These are phyloP conservation scores for Perca flavescens DNA, from an alignment of 2,113 vertebrate genomes.

Conservation along the genomic window DNA sequence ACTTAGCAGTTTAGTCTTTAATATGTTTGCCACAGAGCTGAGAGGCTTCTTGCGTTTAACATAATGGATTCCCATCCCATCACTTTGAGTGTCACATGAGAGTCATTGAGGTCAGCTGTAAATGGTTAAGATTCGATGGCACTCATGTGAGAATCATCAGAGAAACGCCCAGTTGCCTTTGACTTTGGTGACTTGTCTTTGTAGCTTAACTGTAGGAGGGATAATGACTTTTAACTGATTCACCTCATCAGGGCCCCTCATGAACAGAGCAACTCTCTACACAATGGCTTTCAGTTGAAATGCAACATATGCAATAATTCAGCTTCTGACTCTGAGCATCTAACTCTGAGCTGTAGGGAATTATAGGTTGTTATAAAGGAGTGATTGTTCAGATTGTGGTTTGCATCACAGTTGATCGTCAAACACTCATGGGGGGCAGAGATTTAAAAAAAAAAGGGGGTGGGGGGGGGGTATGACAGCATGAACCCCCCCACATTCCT, in stretches of 20 bases:
- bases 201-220: not conserved
- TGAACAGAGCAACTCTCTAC: not conserved
- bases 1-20: not conserved
- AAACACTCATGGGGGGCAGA: not conserved
- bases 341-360: constrained; percentile 15
- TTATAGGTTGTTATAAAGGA: constrained; percentile 48
- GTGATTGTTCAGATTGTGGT: constrained; percentile 55
- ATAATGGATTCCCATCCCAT: not conserved
- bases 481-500: constrained; percentile 6
- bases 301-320: constrained; percentile 7
- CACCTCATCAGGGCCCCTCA: not conserved
- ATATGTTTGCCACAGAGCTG: not conserved
- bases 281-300: not conserved
- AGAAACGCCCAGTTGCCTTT: constrained; percentile 6
- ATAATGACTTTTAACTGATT: not conserved
- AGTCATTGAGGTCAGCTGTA: constrained; percentile 41
- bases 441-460: not conserved
- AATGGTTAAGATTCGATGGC: constrained; percentile 26
- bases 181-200: not conserved
- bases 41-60: constrained; percentile 3
- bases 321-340: constrained; percentile 7
- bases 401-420: constrained; percentile 50
- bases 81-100: constrained; percentile 53
- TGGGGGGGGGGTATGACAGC: constrained; percentile 19
- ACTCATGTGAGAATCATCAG: constrained; percentile 58